These are phyloP conservation scores for Catostomus latipinnis DNA, from an alignment of 2,797 vertebrate species.

Conservation along the genomic window DNA sequence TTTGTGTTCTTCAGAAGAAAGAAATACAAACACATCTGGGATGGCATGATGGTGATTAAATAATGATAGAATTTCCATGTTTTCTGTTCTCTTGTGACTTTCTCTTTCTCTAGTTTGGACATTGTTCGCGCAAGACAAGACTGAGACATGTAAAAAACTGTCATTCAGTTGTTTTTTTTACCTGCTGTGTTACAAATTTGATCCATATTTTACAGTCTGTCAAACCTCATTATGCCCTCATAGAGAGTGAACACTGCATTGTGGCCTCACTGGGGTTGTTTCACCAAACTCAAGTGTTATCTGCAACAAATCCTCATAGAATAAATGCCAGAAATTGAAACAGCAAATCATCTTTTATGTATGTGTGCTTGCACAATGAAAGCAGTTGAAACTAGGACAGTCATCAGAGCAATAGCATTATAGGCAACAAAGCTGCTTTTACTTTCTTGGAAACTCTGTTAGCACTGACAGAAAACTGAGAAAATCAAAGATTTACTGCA, in stretches of 20 bases:
- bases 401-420: constrained; percentile 70
- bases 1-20: too few relatives aligned
- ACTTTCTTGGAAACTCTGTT: constrained; percentile 65
- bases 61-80: too few relatives aligned
- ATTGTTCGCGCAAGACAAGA: too few relatives aligned
- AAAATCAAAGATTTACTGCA: constrained; percentile 44
- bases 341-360: constrained; percentile 79
- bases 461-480: constrained; percentile 13
- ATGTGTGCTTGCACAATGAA: constrained; percentile 75
- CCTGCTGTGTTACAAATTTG: background rate
- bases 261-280: background rate
- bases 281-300: constrained; percentile 65
- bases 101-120: too few relatives aligned
- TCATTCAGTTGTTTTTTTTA: too few relatives aligned
- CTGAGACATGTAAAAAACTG: too few relatives aligned
- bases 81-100: too few relatives aligned
- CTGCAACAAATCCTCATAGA: constrained; percentile 72
- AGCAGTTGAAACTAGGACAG: constrained; percentile 73
- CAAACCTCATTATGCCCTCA: constrained; percentile 11
- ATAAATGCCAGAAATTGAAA: constrained; percentile 75
- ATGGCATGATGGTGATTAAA: too few relatives aligned
- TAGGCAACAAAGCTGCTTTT: constrained; percentile 70
- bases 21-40: too few relatives aligned
- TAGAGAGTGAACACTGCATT: background rate
- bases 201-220: background rate